Percentiles rank a stretch among this genome's conserved stretches.
These are phyloP conservation scores for Anas bernieri DNA, from an alignment of 2,797 vertebrate genomes.

Conservation along the genomic window DNA sequence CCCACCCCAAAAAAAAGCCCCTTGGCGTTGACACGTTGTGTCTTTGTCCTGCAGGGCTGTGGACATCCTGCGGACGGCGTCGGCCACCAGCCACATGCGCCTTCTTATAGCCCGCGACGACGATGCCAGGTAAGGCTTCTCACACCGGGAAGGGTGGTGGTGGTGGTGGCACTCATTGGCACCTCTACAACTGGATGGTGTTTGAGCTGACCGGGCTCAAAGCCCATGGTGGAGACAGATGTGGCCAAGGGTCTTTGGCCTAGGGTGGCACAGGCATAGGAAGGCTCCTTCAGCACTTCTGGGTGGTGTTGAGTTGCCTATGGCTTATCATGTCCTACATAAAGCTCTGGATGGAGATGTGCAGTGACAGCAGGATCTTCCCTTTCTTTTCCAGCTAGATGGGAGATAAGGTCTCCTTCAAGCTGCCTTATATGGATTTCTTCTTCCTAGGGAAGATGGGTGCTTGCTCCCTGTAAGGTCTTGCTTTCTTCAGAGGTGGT, in stretches of 20 bases:
- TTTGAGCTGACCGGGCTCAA: background rate
- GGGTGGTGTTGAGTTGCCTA: background rate
- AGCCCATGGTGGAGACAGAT: fast-evolving
- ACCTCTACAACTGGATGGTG: background rate
- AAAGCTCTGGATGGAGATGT: background rate
- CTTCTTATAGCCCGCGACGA: slow-evolving; percentile 91
- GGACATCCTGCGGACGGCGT: slow-evolving; percentile 88
- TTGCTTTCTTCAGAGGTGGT: background rate
- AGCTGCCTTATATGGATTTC: background rate
- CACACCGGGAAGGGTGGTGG: fast-evolving
- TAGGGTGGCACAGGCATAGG: too few species aligned
- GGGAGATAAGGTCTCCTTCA: background rate
- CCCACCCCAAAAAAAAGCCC: background rate
- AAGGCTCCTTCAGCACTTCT: background rate
- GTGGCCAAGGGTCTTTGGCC: background rate
- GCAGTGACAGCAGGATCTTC: background rate
- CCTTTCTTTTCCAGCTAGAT: background rate
- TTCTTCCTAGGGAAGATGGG: background rate
- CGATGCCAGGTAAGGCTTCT: slow-evolving; percentile 84
- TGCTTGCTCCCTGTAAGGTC: background rate
- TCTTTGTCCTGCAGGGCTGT: slow-evolving; percentile 81
- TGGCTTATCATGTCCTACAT: fast-evolving
- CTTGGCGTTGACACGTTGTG: fast-evolving
- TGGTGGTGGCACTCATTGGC: fast-evolving
- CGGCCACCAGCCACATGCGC: slow-evolving; percentile 90